These are phyloP conservation scores for Drosophila anomalata DNA, from an alignment of 2,888 invertebrate species.

Conservation along the genomic window DNA sequence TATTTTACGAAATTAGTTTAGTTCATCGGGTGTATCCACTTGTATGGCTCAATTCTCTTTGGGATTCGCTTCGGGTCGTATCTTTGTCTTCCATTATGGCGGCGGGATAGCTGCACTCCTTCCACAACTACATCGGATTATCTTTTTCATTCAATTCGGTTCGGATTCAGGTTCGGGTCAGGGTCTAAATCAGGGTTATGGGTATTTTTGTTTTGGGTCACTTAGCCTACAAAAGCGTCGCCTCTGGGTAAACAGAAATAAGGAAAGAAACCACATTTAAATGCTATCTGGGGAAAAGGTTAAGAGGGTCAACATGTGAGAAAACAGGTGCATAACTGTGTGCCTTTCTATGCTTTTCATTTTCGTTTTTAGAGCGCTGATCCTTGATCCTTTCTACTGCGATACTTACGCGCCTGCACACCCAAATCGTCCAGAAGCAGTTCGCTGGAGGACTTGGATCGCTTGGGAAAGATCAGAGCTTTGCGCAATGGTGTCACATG, in stretches of 20 bases:
- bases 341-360: conserved; percentile 3
- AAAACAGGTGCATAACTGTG: conserved; percentile 40
- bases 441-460: conserved; percentile 80
- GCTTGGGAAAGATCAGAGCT: conserved; percentile 75
- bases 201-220: conserved; percentile 34
- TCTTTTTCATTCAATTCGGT: background rate
- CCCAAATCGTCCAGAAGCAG: conserved; percentile 79
- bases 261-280: conserved; percentile 24
- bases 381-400: conserved; percentile 64
- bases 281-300: conserved; percentile 17
- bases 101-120: conserved; percentile 57
- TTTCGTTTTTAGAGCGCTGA: conserved; percentile 56
- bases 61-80: conserved; percentile 40
- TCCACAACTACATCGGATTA: conserved; percentile 32
- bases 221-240: conserved; percentile 65
- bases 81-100: conserved; percentile 50
- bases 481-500: conserved; percentile 65
- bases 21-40: conserved; percentile 46
- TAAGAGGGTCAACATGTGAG: conserved; percentile 31
- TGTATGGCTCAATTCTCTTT: conserved; percentile 67
- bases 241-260: conserved; percentile 55
- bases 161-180: conserved; percentile 9
- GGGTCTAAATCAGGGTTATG: conserved; percentile 27
- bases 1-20: conserved; percentile 34
- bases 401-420: conserved; percentile 80